Evolutionary conservation across 1,140 invertebrate genomes (phyloP).

Genomic region (Rhyzopertha dominica): DNA sequence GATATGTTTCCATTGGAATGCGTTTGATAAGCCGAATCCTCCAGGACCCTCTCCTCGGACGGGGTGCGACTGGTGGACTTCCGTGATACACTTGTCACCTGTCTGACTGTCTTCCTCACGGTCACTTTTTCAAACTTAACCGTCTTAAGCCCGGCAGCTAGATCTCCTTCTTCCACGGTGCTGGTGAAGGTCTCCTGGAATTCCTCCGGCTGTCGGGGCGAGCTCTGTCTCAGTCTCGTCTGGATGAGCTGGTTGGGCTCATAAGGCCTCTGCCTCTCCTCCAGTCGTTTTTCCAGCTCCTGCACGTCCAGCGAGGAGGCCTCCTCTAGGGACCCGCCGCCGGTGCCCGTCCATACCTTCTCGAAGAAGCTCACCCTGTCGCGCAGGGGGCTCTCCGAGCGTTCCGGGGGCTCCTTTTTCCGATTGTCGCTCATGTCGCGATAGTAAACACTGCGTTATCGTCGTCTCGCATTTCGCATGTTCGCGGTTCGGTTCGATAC

Average conservation of each 20-base stretch:
- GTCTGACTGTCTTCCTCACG: constrained; percentile 52
- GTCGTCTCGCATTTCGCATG: constrained; percentile 19
- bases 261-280: constrained; percentile 52
- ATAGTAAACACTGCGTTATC: constrained; percentile 15
- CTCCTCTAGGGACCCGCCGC: constrained; percentile 47
- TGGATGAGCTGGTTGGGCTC: constrained; percentile 50
- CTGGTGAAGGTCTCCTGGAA: constrained; percentile 55
- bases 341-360: constrained; percentile 60
- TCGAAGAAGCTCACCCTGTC: constrained; percentile 74
- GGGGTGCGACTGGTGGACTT: constrained; percentile 47
- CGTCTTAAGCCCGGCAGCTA: constrained; percentile 54
- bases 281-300: constrained; percentile 56
- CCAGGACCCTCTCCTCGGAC: constrained; percentile 50
- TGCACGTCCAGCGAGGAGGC: constrained; percentile 54
- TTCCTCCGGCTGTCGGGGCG: constrained; percentile 45
- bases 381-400: constrained; percentile 49
- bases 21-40: constrained; percentile 57
- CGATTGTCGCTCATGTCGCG: constrained; percentile 30
- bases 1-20: constrained; percentile 51
- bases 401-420: constrained; percentile 32
- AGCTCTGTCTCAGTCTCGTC: constrained; percentile 54
- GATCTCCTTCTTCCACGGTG: constrained; percentile 59
- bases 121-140: constrained; percentile 65
- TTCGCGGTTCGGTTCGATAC: neutral
- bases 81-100: constrained; percentile 36